Evolutionary conservation across 2,113 vertebrate genomes (phyloP).

Genomic region (Alectura lathami): DNA sequence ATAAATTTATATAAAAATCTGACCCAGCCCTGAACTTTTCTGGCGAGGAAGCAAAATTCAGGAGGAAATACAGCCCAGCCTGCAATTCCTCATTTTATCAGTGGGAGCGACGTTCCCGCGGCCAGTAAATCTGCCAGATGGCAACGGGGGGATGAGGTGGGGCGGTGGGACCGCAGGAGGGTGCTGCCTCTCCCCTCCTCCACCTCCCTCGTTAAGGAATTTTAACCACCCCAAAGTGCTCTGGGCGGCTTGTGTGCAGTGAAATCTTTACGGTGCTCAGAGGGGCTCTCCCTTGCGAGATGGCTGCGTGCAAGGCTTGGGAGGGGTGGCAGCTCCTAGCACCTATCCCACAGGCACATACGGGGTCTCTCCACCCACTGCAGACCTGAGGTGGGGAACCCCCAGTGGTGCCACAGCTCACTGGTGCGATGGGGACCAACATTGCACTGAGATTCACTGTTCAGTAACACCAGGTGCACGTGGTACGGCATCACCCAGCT

Average conservation of each 20-base stretch:
- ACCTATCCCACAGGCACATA: fast-evolving
- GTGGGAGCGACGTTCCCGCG: neutral
- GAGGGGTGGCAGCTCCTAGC: neutral
- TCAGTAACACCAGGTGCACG: too few species aligned
- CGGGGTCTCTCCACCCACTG: neutral
- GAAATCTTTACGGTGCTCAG: neutral
- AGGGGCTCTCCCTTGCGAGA: neutral
- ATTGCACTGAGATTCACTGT: fast-evolving
- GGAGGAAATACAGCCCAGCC: slow-evolving; percentile 19
- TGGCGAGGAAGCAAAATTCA: slow-evolving; percentile 41
- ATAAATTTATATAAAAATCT: slow-evolving; percentile 1
- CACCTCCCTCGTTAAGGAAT: neutral
- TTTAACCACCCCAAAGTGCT: neutral
- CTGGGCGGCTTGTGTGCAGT: neutral
- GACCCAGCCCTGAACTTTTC: slow-evolving; percentile 66
- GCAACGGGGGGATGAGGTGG: neutral
- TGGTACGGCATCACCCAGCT: too few species aligned
- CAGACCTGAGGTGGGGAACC: neutral
- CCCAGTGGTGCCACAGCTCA: too few species aligned
- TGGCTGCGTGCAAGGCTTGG: neutral
- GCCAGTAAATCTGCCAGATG: slow-evolving; percentile 49
- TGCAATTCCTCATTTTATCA: slow-evolving; percentile 52
- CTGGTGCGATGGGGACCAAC: neutral
- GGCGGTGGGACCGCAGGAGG: neutral
- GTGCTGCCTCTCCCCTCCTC: neutral